A percentile compares a stretch with the other conserved stretches of the same genome.
These are phyloP conservation scores for Pararge aegeria DNA, from an alignment of 1,140 invertebrate species.

Conservation along the genomic window DNA sequence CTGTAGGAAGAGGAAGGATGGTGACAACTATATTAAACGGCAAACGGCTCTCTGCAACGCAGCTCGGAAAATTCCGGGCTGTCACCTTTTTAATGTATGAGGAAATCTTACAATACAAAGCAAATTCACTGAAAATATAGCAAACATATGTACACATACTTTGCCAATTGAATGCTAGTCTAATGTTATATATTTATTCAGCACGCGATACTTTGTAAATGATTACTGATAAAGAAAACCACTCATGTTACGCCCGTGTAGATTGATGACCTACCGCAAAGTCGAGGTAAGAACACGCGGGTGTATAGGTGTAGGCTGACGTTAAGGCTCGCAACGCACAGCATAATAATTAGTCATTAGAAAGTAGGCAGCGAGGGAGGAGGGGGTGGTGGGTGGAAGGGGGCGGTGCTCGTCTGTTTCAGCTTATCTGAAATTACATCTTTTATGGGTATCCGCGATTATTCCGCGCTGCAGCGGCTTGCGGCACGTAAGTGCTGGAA, in stretches of 20 bases:
- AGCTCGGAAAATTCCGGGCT: too few relatives aligned
- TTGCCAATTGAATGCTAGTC: neutral
- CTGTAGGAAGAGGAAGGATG: too few relatives aligned
- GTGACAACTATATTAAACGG: too few relatives aligned
- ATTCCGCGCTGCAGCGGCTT: conserved; percentile 76
- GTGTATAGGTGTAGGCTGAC: conserved; percentile 42
- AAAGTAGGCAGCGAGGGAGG: conserved; percentile 69
- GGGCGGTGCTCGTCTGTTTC: conserved; percentile 75
- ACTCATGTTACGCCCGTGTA: conserved; percentile 42
- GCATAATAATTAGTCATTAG: conserved; percentile 80
- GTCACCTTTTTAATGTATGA: too few relatives aligned
- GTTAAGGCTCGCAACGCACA: conserved; percentile 74
- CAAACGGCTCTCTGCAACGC: too few relatives aligned
- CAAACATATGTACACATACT: too few relatives aligned
- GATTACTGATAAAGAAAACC: conserved; percentile 32
- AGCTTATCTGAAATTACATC: conserved; percentile 80
- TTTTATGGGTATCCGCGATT: conserved; percentile 79
- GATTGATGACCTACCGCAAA: conserved; percentile 56
- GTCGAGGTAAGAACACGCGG: conserved; percentile 42
- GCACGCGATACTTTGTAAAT: conserved; percentile 20
- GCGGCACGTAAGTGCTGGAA: conserved; percentile 66
- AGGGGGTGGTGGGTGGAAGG: conserved; percentile 37
- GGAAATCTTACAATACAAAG: too few relatives aligned
- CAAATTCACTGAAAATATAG: too few relatives aligned
- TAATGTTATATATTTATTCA: conserved; percentile 9